Conservation (phyloP, 2,888 invertebrate genomes). For the Microctonus brassicae region DNA sequence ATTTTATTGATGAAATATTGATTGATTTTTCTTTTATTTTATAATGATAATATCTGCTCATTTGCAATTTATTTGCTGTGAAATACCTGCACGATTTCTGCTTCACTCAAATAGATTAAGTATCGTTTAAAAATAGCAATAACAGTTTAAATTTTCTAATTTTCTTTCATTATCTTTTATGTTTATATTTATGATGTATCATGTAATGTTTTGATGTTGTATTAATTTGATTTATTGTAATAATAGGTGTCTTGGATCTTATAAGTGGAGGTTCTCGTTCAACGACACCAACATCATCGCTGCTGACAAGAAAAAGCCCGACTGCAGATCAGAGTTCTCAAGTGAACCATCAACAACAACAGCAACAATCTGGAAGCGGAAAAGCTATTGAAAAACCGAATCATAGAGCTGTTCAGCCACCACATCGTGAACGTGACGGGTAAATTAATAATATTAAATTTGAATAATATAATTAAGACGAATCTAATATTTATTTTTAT, state of each 20-base stretch:
- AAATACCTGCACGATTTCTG: not conserved
- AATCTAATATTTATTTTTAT: too few relatives aligned
- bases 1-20: not conserved
- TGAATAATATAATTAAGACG: too few relatives aligned
- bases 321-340: slow-evolving; percentile 89
- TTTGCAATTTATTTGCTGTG: slow-evolving; percentile 19
- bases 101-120: slow-evolving; percentile 24
- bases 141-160: slow-evolving; percentile 53
- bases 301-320: slow-evolving; percentile 83
- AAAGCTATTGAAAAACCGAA: slow-evolving; percentile 61
- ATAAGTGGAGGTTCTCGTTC: slow-evolving; percentile 84
- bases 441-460: too few relatives aligned
- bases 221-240: not conserved
- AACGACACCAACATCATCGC: slow-evolving; percentile 82
- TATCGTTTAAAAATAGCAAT: slow-evolving; percentile 55
- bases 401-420: slow-evolving; percentile 58
- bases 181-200: not conserved
- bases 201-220: not conserved
- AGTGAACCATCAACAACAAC: slow-evolving; percentile 71
- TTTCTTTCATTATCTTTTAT: not conserved
- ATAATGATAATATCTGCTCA: not conserved
- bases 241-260: slow-evolving; percentile 76
- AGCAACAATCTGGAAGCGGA: slow-evolving; percentile 62
- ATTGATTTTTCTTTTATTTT: not conserved
- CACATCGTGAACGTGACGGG: slow-evolving; percentile 64